Percentiles rank a stretch among this genome's conserved stretches.
Evolutionary conservation across 2,113 vertebrate genomes (phyloP).

Genomic region (Chionodraco myersi): DNA sequence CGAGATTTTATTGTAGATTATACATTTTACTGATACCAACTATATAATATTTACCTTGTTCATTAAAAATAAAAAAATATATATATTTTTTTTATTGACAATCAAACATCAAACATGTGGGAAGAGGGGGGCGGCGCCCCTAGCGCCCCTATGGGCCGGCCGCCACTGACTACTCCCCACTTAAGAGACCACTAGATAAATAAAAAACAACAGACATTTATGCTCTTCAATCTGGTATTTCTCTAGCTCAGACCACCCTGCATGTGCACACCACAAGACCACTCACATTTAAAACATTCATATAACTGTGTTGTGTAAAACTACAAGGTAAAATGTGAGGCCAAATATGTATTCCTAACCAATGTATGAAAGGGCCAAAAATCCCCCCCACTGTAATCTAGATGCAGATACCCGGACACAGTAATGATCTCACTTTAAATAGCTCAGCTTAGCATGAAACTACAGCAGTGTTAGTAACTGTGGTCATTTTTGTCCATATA

Average conservation of each 20-base stretch:
- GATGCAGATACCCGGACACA: conserved; percentile 10
- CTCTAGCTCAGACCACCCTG: conserved; percentile 39
- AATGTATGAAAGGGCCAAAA: conserved; percentile 21
- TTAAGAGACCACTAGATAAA: neutral
- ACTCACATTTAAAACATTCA: conserved; percentile 33
- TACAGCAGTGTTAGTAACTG: neutral
- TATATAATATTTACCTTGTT: no score
- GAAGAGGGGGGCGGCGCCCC: no score
- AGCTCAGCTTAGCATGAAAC: conserved; percentile 18
- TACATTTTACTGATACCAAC: no score
- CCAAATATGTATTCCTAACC: conserved; percentile 28
- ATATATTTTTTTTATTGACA: no score
- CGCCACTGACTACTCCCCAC: no score
- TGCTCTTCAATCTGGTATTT: conserved; percentile 1
- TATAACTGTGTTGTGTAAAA: conserved; percentile 20
- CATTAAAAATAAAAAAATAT: no score
- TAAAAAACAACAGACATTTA: neutral
- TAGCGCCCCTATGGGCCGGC: no score
- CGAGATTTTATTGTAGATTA: no score
- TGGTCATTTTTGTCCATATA: neutral
- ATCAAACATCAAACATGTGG: no score
- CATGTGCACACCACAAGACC: conserved; percentile 28
- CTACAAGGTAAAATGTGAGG: conserved; percentile 26
- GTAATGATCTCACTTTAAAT: conserved; percentile 29
- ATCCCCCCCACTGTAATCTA: neutral